These are phyloP conservation scores for Brachyalestes nurse DNA, from an alignment of 2,797 vertebrate genomes.

Conservation along the genomic window DNA sequence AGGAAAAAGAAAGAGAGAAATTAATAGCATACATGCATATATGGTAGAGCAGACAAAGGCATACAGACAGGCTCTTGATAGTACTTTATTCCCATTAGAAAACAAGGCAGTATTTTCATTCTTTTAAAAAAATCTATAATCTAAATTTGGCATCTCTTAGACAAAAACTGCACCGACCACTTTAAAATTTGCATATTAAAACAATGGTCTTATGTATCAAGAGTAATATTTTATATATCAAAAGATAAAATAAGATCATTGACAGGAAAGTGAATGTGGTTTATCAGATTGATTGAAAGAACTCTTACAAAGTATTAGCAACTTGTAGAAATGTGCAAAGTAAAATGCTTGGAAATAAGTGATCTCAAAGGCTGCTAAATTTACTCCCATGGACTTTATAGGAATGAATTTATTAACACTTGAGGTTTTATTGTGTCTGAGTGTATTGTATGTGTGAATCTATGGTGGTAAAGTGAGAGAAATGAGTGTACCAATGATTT, in stretches of 20 bases:
- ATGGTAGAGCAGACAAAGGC: background rate
- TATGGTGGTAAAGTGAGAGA: constrained; percentile 40
- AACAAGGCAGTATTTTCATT: background rate
- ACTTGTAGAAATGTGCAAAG: background rate
- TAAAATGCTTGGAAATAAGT: background rate
- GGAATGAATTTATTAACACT: background rate
- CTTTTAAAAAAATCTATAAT: background rate
- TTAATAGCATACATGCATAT: background rate
- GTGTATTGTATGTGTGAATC: constrained; percentile 35
- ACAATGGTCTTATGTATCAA: background rate
- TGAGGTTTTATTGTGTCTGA: constrained; percentile 19
- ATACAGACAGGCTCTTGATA: background rate
- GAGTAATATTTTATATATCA: background rate
- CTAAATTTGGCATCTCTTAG: background rate
- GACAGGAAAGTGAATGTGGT: background rate
- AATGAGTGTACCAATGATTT: constrained; percentile 40
- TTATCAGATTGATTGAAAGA: background rate
- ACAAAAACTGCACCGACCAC: background rate
- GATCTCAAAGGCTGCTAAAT: background rate
- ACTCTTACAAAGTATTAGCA: background rate
- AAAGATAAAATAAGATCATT: background rate
- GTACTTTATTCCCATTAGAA: constrained; percentile 12
- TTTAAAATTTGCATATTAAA: background rate
- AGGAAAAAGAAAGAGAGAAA: background rate
- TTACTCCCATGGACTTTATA: background rate